A percentile compares a stretch with the other conserved stretches of the same genome.
These are phyloP conservation scores for Takifugu rubripes DNA, from an alignment of 2,797 vertebrate genomes.

Conservation along the genomic window DNA sequence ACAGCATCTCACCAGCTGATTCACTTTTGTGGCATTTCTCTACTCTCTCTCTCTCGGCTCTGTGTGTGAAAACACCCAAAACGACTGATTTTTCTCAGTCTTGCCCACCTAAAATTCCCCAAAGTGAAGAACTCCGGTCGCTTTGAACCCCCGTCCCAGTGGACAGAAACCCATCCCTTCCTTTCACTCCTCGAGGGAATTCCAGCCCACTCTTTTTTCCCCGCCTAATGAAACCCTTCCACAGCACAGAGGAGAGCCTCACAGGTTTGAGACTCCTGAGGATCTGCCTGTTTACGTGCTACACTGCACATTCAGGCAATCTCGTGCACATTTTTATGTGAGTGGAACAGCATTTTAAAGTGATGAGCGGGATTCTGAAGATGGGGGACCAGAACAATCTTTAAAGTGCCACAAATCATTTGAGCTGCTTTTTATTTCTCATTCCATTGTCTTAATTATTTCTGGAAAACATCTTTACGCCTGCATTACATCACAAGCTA, in stretches of 20 bases:
- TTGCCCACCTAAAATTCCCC: too few relatives aligned
- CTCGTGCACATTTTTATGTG: too few relatives aligned
- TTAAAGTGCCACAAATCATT: background rate
- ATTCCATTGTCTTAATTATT: background rate
- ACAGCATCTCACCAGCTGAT: too few relatives aligned
- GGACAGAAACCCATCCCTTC: constrained; percentile 38
- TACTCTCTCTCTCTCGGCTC: too few relatives aligned
- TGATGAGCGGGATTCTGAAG: too few relatives aligned
- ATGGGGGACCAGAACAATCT: too few relatives aligned
- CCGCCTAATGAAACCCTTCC: constrained; percentile 8
- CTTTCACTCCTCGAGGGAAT: constrained; percentile 19
- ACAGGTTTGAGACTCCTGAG: constrained; percentile 12
- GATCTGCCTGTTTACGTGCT: background rate
- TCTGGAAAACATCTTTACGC: background rate
- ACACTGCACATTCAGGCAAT: too few relatives aligned
- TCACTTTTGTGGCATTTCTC: too few relatives aligned
- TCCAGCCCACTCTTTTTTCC: constrained; percentile 23
- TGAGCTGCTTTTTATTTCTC: background rate
- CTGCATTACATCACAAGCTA: background rate
- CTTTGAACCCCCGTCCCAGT: constrained; percentile 1
- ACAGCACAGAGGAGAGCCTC: background rate
- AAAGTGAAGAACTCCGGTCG: too few relatives aligned
- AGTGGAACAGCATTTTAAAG: too few relatives aligned
- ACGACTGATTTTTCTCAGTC: too few relatives aligned
- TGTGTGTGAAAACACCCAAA: too few relatives aligned